Base-by-base conservation (phyloP, 2,888 invertebrate genomes). In the Meliscaeva auricollis region DNA sequence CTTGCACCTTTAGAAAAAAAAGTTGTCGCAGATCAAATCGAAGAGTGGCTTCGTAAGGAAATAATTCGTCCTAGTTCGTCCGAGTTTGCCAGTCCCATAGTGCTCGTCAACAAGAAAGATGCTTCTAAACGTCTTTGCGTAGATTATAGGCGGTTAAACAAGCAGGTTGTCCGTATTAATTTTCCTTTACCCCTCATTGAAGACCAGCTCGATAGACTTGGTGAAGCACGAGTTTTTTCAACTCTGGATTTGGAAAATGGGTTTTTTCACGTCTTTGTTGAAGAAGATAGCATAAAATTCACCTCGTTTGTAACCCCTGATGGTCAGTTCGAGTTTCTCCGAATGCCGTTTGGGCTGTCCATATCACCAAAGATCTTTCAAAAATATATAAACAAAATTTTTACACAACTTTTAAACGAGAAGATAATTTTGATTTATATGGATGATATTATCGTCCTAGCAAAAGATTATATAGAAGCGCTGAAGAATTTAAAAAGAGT, bases 271-370 rank as follows among this genome's bases (percentile, higher is more conserved):
- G 81, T 88, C 1, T 73, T 74, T 1, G 75, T 88, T 4, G 87
- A 83, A 4, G 48, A 68, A 32, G 77, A 83, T 1, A 88, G 88
- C 0, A 80, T 66, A n/a, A 87, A 88, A 56, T 89, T 80, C 52
- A 89, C 88, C 3, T 69, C 88, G 7, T 89, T 88, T 66, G 88
- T 89, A 6, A 88, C 88, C 6, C 87, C 81, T 20, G 56, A 80
- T 38, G 87, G 88, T 1, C 88, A 89, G 35, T 89, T 70, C 38
- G 88, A 88, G 48, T 87, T 87, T 48, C 13, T 52, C 3, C 70
- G 52, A 7, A 76, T 87, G 74, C 88, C 88, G 8, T 88, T 88
- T 15, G 87, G 87, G 1, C 69, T 87, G 0, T 87, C 58, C 4
- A 87, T 85, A 60, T 83, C 87, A 2, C 85, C 62, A 20, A 13